A percentile compares a stretch with the other conserved stretches of the same genome.
Evolutionary conservation across 2,797 vertebrate genomes (phyloP).

Genomic region (Austrolebias charrua): DNA sequence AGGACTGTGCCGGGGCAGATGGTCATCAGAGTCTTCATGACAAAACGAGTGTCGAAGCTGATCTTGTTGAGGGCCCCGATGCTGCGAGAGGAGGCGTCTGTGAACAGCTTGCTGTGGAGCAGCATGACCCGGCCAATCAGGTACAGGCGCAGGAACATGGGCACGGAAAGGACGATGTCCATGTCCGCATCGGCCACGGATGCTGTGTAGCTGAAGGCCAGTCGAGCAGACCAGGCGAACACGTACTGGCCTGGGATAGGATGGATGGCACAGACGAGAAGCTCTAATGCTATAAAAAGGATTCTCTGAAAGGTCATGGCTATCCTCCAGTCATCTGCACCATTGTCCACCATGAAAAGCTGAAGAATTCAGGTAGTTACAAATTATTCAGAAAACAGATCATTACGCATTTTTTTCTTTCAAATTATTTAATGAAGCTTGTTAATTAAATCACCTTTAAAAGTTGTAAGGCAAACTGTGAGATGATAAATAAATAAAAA

Average conservation of each 20-base stretch:
- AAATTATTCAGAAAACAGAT: not conserved
- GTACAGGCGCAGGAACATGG: slow-evolving; percentile 96
- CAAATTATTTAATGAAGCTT: not conserved
- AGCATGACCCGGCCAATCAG: slow-evolving; percentile 94
- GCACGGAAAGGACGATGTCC: slow-evolving; percentile 91
- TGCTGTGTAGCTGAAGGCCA: slow-evolving; percentile 86
- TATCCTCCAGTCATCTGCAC: slow-evolving; percentile 94
- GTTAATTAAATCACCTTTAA: not conserved
- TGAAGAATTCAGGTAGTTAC: slow-evolving; percentile 40
- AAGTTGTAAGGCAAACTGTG: not conserved
- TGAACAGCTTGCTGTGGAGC: slow-evolving; percentile 94
- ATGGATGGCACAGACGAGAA: slow-evolving; percentile 90
- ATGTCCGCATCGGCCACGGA: slow-evolving; percentile 86
- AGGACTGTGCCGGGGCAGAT: slow-evolving; percentile 94
- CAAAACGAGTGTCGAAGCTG: slow-evolving; percentile 95
- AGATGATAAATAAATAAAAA: not conserved
- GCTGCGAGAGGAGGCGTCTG: slow-evolving; percentile 92
- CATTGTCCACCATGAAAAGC: slow-evolving; percentile 98
- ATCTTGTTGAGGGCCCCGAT: slow-evolving; percentile 96
- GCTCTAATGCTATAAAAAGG: slow-evolving; percentile 88
- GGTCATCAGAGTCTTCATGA: slow-evolving; percentile 98
- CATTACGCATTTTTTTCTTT: not conserved
- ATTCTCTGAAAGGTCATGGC: slow-evolving; percentile 91
- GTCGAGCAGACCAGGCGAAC: slow-evolving; percentile 87
- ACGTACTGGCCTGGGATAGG: slow-evolving; percentile 90